Conservation (phyloP, 2,113 vertebrate genomes). For the Mormyrus lacerda region DNA sequence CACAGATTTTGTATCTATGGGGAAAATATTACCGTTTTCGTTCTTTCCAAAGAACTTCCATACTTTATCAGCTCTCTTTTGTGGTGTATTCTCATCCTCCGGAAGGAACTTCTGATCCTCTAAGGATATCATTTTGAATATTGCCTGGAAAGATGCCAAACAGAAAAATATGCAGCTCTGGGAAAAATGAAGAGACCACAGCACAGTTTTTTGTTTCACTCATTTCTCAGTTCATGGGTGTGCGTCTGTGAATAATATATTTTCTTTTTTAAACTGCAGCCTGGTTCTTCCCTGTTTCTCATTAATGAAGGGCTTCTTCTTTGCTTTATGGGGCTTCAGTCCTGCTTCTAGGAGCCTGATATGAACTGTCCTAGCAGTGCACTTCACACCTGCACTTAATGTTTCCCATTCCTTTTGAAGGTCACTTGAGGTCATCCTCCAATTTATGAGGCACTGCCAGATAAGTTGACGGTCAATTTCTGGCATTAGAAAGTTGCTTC, state of each 20-base stretch:
- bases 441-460: too few species aligned
- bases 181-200: background rate
- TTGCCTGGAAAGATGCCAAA: slow-evolving; percentile 57
- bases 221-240: background rate
- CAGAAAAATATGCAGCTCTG: background rate
- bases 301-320: background rate
- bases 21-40: slow-evolving; percentile 63
- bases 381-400: too few species aligned
- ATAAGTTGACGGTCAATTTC: too few species aligned
- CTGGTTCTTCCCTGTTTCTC: background rate
- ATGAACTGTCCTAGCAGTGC: too few species aligned
- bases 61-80: slow-evolving; percentile 76
- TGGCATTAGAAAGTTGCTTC: background rate
- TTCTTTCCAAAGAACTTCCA: slow-evolving; percentile 79
- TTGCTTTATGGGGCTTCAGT: background rate
- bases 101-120: slow-evolving; percentile 68
- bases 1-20: background rate
- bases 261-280: too few species aligned
- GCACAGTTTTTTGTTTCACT: background rate
- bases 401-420: too few species aligned
- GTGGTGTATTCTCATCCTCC: slow-evolving; percentile 75
- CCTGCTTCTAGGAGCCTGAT: background rate
- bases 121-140: slow-evolving; percentile 80
- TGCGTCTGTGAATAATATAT: background rate
- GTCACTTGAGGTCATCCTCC: too few species aligned